Base-by-base conservation (phyloP, 2,797 vertebrate species). In the Silurus lanzhouensis region DNA sequence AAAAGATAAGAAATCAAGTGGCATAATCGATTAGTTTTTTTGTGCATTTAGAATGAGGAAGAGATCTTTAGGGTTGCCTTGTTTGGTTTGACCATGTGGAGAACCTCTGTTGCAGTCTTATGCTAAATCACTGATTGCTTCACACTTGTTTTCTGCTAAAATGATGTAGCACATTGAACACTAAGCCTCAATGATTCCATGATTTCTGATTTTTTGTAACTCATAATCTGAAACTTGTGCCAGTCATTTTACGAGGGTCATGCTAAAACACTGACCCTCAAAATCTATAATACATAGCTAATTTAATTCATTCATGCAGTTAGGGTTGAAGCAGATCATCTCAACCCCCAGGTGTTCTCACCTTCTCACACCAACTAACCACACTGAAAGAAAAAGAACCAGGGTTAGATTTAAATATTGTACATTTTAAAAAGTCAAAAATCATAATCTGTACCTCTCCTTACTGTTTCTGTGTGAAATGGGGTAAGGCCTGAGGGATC, bases 401-500 rank as follows among this genome's bases (percentile, higher is more conserved):
- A 17, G n/a, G 15, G 52, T 58, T 10, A 17, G n/a, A 57, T 27
- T 17, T 14, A 31, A 31, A 58, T 31, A 27, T 7, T 31, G 8
- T 3, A 10, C 57, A 10, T 31, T 8, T 57, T 3, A 76, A 75
- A 13, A 61, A 46, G 7, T 48, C 1, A 38, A 60, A 80, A 79
- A 66, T 87, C 68, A 76, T 17, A 71, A 68, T 25, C 17, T 64
- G 79, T 66, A 67, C 63, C 57, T 61, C 81, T 70, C 13, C 71
- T 84, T 84, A 46, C 66, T 46, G 72, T n/a, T 83, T 85, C 90
- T 93, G 92, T 94, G 92, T 92, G 86, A 94, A 91, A 90, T 90
- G 87, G 90, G 92, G 91, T 90, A 89, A 88, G 86, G 92, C 91
- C 92, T 93, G 91, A 94, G 94, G 94, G 94, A 93, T 93, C 91